These are phyloP conservation scores for Dryomyza anilis DNA, from an alignment of 2,888 invertebrate species.

Conservation along the genomic window DNA sequence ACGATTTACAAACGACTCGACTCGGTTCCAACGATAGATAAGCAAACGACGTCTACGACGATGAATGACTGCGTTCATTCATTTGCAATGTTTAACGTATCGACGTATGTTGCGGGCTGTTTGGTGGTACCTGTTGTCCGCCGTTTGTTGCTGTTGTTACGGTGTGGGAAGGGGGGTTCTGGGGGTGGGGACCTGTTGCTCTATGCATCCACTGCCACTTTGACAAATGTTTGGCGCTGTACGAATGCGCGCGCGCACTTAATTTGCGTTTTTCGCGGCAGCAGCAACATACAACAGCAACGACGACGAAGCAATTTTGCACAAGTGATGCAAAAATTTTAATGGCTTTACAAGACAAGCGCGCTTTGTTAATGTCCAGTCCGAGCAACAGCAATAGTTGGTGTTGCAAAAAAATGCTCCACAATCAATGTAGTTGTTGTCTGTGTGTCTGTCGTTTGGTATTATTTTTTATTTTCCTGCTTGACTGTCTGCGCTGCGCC, in stretches of 20 bases:
- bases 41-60: neutral
- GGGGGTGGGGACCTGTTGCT: neutral
- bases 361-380: neutral
- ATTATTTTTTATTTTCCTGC: no score
- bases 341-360: conserved; percentile 6
- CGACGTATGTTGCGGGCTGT: no score
- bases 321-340: no score
- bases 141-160: no score
- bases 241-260: neutral
- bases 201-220: neutral
- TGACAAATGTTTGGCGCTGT: neutral
- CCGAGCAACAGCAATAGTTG: neutral
- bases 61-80: conserved; percentile 30
- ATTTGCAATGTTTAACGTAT: conserved; percentile 24
- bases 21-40: no score
- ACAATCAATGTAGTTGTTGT: neutral
- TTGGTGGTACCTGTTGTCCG: no score
- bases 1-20: no score
- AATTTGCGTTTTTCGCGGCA: conserved; percentile 28
- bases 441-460: neutral
- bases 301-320: neutral
- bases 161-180: no score
- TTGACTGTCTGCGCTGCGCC: no score
- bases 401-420: neutral
- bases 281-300: neutral